phyloP scores from a whole-genome alignment of 2,888 invertebrate species.

The Drosophila bunnanda region DNA sequence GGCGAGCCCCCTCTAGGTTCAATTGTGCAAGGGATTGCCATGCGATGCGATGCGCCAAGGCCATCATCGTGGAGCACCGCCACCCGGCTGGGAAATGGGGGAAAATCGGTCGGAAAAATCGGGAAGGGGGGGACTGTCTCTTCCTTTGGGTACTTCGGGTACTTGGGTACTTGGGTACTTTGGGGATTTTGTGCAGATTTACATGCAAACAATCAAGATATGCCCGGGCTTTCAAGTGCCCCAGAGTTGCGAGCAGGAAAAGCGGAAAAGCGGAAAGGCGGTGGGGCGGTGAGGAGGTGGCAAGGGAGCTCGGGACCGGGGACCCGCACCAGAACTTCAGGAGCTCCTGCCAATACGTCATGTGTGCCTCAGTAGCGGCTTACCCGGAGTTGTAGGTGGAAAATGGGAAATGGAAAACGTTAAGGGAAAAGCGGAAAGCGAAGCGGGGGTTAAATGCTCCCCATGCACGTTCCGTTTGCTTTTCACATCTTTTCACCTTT shows the following conservation, averaged over 20 bases:
- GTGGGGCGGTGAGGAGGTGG: not conserved
- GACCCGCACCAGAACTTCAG: slow-evolving; percentile 38
- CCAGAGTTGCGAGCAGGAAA: slow-evolving; percentile 65
- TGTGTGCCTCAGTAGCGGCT: slow-evolving; percentile 58
- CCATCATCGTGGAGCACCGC: slow-evolving; percentile 31
- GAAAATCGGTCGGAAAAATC: slow-evolving; percentile 3
- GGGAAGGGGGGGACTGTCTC: slow-evolving; percentile 16
- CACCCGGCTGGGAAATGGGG: not conserved
- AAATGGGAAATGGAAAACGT: slow-evolving; percentile 10
- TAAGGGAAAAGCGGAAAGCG: not conserved
- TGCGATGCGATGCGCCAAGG: slow-evolving; percentile 49
- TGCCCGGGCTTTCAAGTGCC: slow-evolving; percentile 75
- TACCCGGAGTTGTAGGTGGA: slow-evolving; percentile 22
- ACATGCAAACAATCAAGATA: slow-evolving; percentile 81
- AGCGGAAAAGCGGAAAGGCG: slow-evolving; percentile 17
- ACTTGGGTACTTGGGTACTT: slow-evolving; percentile 67
- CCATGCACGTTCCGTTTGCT: slow-evolving; percentile 61
- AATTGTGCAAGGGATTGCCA: slow-evolving; percentile 73
- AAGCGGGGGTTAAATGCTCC: slow-evolving; percentile 38
- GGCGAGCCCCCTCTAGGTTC: slow-evolving; percentile 46
- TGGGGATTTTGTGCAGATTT: slow-evolving; percentile 80
- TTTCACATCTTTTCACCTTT: slow-evolving; percentile 71
- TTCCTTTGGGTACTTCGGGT: slow-evolving; percentile 41
- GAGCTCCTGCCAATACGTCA: slow-evolving; percentile 71
- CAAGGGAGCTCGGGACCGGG: slow-evolving; percentile 19